Conservation (phyloP, 53 echinoderm and acorn worm genomes). For the Paelopatides confundens region DNA sequence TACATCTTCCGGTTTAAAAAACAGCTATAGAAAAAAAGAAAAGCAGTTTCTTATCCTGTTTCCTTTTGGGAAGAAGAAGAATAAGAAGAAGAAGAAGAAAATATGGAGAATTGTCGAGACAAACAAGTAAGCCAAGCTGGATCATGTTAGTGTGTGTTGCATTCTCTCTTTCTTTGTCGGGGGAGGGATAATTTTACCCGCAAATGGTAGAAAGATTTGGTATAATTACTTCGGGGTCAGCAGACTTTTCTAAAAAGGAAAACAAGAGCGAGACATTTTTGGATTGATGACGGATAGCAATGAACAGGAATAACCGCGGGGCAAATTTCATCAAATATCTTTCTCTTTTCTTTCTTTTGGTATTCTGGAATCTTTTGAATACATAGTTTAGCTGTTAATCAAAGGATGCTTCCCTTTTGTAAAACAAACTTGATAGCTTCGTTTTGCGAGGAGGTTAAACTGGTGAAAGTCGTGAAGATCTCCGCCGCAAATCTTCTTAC, state of each 20-base stretch:
- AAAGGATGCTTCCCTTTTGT: slow-evolving; percentile 3
- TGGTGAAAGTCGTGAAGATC: neutral
- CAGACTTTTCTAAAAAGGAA: slow-evolving; percentile 9
- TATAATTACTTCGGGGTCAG: slow-evolving; percentile 33
- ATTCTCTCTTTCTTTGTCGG: neutral
- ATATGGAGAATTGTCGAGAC: slow-evolving; percentile 19
- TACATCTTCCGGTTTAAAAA: slow-evolving; percentile 33
- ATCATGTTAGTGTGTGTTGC: neutral
- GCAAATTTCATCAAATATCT: neutral
- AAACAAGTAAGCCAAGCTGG: slow-evolving; percentile 3
- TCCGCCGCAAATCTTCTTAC: no score
- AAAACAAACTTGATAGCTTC: slow-evolving; percentile 32
- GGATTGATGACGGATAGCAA: neutral
- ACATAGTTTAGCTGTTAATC: no score
- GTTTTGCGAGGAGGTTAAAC: neutral
- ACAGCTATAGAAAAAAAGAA: neutral
- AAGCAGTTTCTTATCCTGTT: slow-evolving; percentile 10
- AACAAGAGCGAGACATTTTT: neutral
- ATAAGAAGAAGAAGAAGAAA: neutral
- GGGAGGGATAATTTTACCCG: slow-evolving; percentile 20
- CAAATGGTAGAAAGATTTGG: slow-evolving; percentile 28
- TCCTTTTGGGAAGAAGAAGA: neutral
- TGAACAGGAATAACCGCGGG: slow-evolving; percentile 16
- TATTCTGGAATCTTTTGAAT: no score
- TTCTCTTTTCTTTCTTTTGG: neutral